Percentiles rank a stretch among this genome's conserved stretches.
Conservation (phyloP, 2,113 vertebrate species). For the Rhinichthys klamathensis region DNA sequence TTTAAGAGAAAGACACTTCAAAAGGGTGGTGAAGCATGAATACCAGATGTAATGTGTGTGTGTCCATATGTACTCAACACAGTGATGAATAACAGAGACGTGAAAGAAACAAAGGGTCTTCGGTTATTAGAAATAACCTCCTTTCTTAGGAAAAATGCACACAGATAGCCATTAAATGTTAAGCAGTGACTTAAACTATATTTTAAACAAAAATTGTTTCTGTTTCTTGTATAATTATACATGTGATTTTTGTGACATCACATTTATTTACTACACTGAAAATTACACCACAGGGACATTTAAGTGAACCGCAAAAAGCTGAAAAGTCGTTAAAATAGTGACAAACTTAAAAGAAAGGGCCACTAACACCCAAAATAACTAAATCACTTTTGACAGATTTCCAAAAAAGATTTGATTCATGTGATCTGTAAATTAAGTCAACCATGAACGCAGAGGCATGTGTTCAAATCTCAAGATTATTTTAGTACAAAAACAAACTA, state of each 20-base stretch:
- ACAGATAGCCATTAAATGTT: neutral
- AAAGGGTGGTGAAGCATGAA: conserved; percentile 51
- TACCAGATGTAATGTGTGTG: conserved; percentile 54
- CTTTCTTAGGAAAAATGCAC: neutral
- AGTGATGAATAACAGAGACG: conserved; percentile 36
- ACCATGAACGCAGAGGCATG: neutral
- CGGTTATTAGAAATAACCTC: conserved; percentile 9
- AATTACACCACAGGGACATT: neutral
- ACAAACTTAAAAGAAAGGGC: too few relatives aligned
- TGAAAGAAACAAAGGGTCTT: conserved; percentile 23
- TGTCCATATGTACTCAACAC: conserved; percentile 29
- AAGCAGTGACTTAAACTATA: neutral
- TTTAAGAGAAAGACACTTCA: conserved; percentile 57
- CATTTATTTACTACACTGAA: neutral
- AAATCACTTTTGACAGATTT: neutral
- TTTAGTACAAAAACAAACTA: neutral
- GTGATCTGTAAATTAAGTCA: neutral
- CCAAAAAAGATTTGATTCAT: neutral
- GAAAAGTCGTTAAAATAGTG: too few relatives aligned
- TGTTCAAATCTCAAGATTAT: too few relatives aligned
- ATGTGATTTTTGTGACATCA: too few relatives aligned
- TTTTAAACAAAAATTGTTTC: neutral
- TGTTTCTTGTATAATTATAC: neutral
- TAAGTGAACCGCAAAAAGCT: neutral
- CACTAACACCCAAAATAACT: neutral